Base-by-base conservation (phyloP, 1,140 invertebrate species). In the Neodiprion virginianus region DNA sequence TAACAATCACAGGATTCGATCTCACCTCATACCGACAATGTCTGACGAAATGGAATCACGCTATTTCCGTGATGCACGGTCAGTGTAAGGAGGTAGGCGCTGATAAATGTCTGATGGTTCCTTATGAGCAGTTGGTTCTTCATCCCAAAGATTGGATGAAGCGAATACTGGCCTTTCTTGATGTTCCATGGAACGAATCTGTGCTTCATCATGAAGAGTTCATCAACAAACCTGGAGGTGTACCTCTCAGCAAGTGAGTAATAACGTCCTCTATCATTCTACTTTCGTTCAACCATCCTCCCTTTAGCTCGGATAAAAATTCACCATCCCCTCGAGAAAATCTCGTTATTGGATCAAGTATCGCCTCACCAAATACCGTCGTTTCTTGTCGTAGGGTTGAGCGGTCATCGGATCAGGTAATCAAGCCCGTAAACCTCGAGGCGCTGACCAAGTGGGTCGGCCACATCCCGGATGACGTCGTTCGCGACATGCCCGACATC, bases 1-100 rank as follows among this genome's bases (percentile, higher is more conserved):
- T 99, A 71, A 99, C 98, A 69, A 99, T 99, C 83, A 98, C 97
- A 21, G 98, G 98, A 2, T 99, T 99, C 89, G 97, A 99, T 89
- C 88, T 99, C 82, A 93, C 92, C 76, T 96, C 94, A 83, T 99
- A 98, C 88, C 92, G 96, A 73, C 96, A 98, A 87, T 99, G 97
- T 87, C 87, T 99, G 86, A 93, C 92, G 76, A 98, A 98, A 88
- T 99, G 98, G 98, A 99, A 99, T 88, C 92, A 94, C 81, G 97
- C 97, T 23, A 97, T 99, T 82, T 93, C 95, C 82, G 91, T 94
- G 71, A 99, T 99, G 98, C 94, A 98, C 88, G 92, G 93, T 74
- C 97, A 99, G 89, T 99, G 98, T 89, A 92, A 93, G 75, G 92
- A 95, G 79, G 92, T 99, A 69, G 98, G 98, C 11, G 88, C 93